Evolutionary conservation across 53 echinoderm and acorn worm species (phyloP).

Genomic region (Henricia sp.): DNA sequence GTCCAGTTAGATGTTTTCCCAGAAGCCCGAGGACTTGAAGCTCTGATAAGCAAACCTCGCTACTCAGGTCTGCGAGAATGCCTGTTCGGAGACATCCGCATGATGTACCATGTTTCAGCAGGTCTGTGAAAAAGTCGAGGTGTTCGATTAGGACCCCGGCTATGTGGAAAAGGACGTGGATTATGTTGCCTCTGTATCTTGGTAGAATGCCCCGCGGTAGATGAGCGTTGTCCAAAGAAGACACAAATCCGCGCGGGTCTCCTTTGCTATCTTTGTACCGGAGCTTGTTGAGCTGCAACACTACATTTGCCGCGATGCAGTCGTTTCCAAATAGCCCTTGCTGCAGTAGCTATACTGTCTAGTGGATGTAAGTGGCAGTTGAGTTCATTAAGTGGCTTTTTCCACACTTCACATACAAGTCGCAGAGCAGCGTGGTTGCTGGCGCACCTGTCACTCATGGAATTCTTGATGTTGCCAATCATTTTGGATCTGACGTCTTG

Average conservation of each 20-base stretch:
- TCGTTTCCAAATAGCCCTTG: conserved; percentile 33
- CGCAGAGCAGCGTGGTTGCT: neutral
- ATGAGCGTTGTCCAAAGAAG: conserved; percentile 37
- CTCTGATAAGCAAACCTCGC: conserved; percentile 1
- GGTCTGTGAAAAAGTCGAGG: neutral
- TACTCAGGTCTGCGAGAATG: conserved; percentile 50
- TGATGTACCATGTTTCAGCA: conserved; percentile 15
- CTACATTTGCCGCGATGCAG: too few species aligned
- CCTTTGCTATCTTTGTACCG: too few species aligned
- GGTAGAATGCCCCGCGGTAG: conserved; percentile 62
- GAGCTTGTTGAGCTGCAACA: too few species aligned
- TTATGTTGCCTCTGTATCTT: conserved; percentile 58
- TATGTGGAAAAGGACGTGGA: conserved; percentile 70
- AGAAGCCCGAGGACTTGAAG: conserved; percentile 54
- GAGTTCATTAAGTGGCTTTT: conserved; percentile 42
- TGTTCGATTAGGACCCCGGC: conserved; percentile 64
- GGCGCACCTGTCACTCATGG: conserved; percentile 14
- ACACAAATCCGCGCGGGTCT: too few species aligned
- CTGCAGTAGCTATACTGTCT: conserved; percentile 45
- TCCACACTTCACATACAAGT: neutral
- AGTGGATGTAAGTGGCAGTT: conserved; percentile 65
- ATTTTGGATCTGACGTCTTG: conserved; percentile 4
- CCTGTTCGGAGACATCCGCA: conserved; percentile 48
- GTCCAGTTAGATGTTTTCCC: conserved; percentile 57
- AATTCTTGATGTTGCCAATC: conserved; percentile 39